Conservation (phyloP, 1,140 invertebrate species). For the Meloidogyne chitwoodi region DNA sequence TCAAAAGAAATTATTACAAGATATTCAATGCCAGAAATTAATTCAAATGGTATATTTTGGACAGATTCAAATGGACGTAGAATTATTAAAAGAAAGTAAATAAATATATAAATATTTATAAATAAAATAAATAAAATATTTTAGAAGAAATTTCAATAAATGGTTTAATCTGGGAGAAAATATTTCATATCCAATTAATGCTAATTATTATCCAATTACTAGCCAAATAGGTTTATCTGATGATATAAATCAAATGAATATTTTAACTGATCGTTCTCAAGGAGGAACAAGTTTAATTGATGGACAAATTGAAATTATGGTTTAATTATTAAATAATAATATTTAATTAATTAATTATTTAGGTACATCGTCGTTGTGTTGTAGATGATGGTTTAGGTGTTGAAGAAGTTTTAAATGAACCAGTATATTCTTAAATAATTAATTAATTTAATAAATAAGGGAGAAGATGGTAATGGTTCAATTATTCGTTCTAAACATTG, state of each 20-base stretch:
- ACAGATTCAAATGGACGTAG: conserved; percentile 92
- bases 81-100: conserved; percentile 70
- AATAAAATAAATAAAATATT: neutral
- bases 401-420: conserved; percentile 83
- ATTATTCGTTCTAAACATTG: conserved; percentile 72
- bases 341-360: conserved; percentile 12
- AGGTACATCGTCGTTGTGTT: conserved; percentile 77
- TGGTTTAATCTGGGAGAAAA: conserved; percentile 56
- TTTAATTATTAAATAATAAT: conserved; percentile 36
- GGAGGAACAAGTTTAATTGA: conserved; percentile 76
- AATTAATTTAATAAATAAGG: conserved; percentile 52
- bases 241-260: conserved; percentile 62
- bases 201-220: conserved; percentile 50
- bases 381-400: conserved; percentile 85
- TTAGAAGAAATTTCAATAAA: conserved; percentile 9
- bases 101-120: neutral
- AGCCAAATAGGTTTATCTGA: conserved; percentile 73
- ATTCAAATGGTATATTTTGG: conserved; percentile 21
- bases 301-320: conserved; percentile 68
- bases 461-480: conserved; percentile 65
- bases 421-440: conserved; percentile 25
- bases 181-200: conserved; percentile 73
- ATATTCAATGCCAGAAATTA: conserved; percentile 17
- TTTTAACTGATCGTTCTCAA: conserved; percentile 80
- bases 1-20: conserved; percentile 72